A percentile compares a stretch with the other conserved stretches of the same genome.
Conservation (phyloP, 2,797 vertebrate genomes). For the Acanthornis magna region DNA sequence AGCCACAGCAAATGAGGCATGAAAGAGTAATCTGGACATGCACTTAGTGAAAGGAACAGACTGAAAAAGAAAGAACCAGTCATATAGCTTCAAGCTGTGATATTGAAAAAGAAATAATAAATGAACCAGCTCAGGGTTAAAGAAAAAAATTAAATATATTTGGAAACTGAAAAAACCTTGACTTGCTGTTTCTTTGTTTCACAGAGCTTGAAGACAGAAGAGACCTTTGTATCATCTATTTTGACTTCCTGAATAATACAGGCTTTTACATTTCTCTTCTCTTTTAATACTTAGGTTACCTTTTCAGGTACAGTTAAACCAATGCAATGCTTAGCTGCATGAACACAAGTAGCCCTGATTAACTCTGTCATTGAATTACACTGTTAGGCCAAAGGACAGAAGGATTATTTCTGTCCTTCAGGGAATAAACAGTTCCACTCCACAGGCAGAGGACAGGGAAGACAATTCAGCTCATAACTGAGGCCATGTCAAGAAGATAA, state of each 20-base stretch:
- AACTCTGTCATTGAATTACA: neutral
- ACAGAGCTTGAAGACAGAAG: neutral
- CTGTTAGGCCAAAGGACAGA: constrained; percentile 22
- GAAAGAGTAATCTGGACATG: constrained; percentile 58
- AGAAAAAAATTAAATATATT: neutral
- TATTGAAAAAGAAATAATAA: constrained; percentile 17
- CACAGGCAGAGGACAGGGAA: neutral
- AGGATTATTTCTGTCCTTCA: constrained; percentile 17
- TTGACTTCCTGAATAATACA: constrained; percentile 13
- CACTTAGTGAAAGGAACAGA: constrained; percentile 24
- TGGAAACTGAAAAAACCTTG: neutral
- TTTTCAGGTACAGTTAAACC: constrained; percentile 32
- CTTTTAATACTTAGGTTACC: neutral
- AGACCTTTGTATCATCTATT: neutral
- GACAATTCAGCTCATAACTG: neutral
- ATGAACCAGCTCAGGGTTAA: neutral
- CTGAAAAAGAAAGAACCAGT: constrained; percentile 2
- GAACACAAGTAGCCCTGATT: neutral
- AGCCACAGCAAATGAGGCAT: constrained; percentile 58
- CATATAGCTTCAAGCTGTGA: constrained; percentile 19
- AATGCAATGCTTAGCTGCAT: neutral
- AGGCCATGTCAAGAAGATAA: neutral
- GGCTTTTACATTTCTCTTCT: neutral
- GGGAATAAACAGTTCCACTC: constrained; percentile 7
- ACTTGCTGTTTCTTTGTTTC: neutral